Evolutionary conservation across 1,140 invertebrate genomes (phyloP), one percentile per base, ranked within the genome.

Genomic region (Drepana arcuata): DNA sequence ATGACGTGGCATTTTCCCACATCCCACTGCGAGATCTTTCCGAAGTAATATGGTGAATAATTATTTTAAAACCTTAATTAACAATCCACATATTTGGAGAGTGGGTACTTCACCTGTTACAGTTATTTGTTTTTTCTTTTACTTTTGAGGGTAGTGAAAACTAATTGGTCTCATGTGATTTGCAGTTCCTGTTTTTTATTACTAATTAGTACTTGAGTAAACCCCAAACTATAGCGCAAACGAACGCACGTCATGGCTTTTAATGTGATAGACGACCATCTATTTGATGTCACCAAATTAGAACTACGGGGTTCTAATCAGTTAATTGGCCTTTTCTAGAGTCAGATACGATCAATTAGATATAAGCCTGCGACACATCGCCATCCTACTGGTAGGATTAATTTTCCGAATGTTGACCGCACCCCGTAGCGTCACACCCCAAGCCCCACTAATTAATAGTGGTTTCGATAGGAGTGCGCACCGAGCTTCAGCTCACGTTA

Each of bases 401-500:
- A 81, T 78, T 73, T 75, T 51, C 57, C 60, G 56, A 75, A 78
- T 72, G 66, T 62, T 56, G 65, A 62, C 73, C 73, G 48, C 77
- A 41, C 77, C 77, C 53, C 35, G n/a, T n/a, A n/a, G n/a, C 42
- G 69, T 64, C 73, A 64, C 73, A 55, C 73, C 71, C 61, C 51
- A 42, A 59, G 44, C 55, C 33, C 29, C 12, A 49, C 65, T 75
- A 80, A 78, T 75, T 80, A 77, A 80, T 68, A 69, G 55, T 62
- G 66, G 60, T 74, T 72, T 70, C 65, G 65, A 71, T 69, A 63
- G 54, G 46, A 48, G 52, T 38, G 40, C 59, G 33, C 9, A 21
- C 18, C 9, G 18, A 21, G 18, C 4, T 9, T 14, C 12, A 39
- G 50, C 54, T 78, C 57, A 53, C 44, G 41, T 73, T 73, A 67